Evolutionary conservation across 2,888 invertebrate species (phyloP).

Genomic region (Protodeltote pygarga): DNA sequence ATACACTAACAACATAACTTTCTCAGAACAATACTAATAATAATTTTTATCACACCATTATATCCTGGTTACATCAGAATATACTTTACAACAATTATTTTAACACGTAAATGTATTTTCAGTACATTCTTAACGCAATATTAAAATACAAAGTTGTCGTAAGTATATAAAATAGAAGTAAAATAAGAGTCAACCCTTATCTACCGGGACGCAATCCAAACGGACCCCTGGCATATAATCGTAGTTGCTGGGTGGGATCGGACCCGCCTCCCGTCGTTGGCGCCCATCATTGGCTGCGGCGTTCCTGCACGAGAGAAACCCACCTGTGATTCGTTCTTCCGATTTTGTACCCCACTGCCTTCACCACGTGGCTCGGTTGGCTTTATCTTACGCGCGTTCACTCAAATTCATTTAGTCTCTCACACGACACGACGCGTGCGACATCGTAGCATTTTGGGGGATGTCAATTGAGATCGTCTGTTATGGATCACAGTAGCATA

Average conservation of each 20-base stretch:
- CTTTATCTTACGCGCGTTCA: slow-evolving; percentile 82
- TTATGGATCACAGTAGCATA: slow-evolving; percentile 77
- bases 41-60: not conserved
- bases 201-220: slow-evolving; percentile 51
- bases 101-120: slow-evolving; percentile 9
- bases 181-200: slow-evolving; percentile 67
- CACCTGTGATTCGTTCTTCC: slow-evolving; percentile 68
- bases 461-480: slow-evolving; percentile 73
- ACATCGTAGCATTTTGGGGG: slow-evolving; percentile 77
- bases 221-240: slow-evolving; percentile 66
- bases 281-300: slow-evolving; percentile 67
- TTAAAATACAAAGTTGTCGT: slow-evolving; percentile 9
- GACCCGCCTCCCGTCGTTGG: slow-evolving; percentile 64
- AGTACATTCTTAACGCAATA: not conserved
- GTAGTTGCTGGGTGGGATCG: slow-evolving; percentile 66
- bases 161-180: slow-evolving; percentile 44
- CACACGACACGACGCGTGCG: slow-evolving; percentile 79
- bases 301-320: slow-evolving; percentile 60
- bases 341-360: slow-evolving; percentile 70
- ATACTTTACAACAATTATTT: not conserved
- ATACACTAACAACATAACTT: slow-evolving; percentile 1
- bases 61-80: slow-evolving; percentile 4
- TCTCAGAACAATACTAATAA: slow-evolving; percentile 3
- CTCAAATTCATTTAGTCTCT: slow-evolving; percentile 81
- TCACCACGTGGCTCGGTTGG: slow-evolving; percentile 69